Conservation (phyloP, 2,113 vertebrate genomes). For the Tiliqua scincoides region DNA sequence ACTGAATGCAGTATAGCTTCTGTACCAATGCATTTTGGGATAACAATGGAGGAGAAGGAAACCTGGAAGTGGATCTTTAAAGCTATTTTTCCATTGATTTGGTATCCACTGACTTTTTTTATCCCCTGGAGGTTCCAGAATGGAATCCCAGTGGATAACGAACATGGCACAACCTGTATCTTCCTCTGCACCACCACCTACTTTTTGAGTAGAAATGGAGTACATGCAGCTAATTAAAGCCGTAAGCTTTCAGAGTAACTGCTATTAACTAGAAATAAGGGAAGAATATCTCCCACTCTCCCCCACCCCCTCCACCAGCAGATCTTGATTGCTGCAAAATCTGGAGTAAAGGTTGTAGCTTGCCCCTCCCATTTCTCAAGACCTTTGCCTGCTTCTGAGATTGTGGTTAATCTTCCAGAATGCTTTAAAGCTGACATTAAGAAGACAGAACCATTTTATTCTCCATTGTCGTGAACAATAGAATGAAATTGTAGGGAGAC, state of each 20-base stretch:
- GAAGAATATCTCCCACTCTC: background rate
- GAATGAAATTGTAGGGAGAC: background rate
- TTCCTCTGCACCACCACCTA: background rate
- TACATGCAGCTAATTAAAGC: background rate
- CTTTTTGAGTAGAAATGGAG: background rate
- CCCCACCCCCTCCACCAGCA: background rate
- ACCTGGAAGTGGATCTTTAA: too few species aligned
- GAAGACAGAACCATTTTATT: background rate
- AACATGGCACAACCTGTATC: too few species aligned
- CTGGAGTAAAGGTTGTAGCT: background rate
- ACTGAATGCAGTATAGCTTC: too few species aligned
- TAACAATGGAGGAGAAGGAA: too few species aligned
- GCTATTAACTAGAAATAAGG: background rate
- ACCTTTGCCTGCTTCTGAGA: background rate
- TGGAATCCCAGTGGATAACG: too few species aligned
- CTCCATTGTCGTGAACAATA: background rate
- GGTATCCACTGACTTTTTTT: too few species aligned
- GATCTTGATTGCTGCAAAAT: background rate
- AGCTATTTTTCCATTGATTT: too few species aligned
- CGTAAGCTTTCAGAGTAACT: background rate
- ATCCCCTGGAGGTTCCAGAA: too few species aligned
- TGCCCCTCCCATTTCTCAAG: background rate
- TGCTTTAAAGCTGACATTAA: background rate
- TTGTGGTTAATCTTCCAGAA: background rate
- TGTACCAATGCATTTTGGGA: too few species aligned